These are phyloP conservation scores for Drosophila suzukii DNA, from an alignment of 1,140 invertebrate species.

Conservation along the genomic window DNA sequence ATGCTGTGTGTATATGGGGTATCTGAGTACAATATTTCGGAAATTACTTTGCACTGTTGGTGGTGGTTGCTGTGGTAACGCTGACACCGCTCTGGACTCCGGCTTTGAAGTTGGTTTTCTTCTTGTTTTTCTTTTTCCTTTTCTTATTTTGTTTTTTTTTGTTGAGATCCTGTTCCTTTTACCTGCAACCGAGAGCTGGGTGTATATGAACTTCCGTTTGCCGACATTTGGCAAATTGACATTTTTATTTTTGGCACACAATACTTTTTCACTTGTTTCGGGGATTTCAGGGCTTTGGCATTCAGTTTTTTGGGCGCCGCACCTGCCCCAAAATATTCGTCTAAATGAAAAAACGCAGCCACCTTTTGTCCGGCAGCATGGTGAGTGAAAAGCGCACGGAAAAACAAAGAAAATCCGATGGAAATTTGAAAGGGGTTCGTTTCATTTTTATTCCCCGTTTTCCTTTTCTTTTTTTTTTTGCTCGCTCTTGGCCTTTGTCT, in stretches of 20 bases:
- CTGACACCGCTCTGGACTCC: constrained; percentile 55
- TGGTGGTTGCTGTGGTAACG: constrained; percentile 72
- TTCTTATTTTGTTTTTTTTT: too few species aligned
- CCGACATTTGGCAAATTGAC: constrained; percentile 79
- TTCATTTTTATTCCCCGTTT: constrained; percentile 17
- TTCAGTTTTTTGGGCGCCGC: constrained; percentile 13
- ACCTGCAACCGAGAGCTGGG: constrained; percentile 46
- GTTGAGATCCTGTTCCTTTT: constrained; percentile 1
- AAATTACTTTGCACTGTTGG: constrained; percentile 76
- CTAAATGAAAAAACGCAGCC: constrained; percentile 43
- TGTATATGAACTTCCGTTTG: constrained; percentile 53
- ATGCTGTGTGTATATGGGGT: constrained; percentile 7
- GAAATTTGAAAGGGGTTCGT: constrained; percentile 43
- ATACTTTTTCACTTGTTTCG: constrained; percentile 56
- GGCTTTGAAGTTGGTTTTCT: constrained; percentile 46
- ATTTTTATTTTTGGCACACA: constrained; percentile 75
- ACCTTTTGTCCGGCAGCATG: constrained; percentile 26
- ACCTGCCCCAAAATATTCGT: constrained; percentile 28
- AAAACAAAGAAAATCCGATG: constrained; percentile 44
- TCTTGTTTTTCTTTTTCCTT: not conserved
- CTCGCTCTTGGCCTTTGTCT: constrained; percentile 52
- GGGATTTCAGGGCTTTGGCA: constrained; percentile 29
- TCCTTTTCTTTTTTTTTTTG: not conserved
- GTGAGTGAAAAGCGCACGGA: constrained; percentile 9
- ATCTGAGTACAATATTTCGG: constrained; percentile 67